Percentiles rank a stretch among this genome's conserved stretches.
Conservation (phyloP, 2,113 vertebrate genomes). For the Nycticorax nycticorax region DNA sequence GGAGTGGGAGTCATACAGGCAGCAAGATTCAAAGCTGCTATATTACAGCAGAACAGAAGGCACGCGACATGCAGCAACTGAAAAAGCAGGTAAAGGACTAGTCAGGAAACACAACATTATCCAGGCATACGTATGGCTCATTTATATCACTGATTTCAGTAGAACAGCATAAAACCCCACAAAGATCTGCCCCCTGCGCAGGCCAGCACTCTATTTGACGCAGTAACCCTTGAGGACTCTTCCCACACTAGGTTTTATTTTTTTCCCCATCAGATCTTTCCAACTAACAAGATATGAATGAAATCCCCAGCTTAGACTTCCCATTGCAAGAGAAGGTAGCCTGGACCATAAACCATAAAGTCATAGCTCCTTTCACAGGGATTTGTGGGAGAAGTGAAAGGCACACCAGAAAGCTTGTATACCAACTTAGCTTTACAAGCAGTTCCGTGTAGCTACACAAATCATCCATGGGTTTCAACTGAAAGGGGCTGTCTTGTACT, state of each 20-base stretch:
- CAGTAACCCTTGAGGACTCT: neutral
- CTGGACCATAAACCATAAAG: neutral
- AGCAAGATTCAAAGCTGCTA: neutral
- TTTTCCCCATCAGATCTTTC: neutral
- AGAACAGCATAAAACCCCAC: neutral
- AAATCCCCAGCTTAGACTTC: neutral
- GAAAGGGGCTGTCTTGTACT: neutral
- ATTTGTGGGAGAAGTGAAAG: neutral
- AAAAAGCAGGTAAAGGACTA: neutral
- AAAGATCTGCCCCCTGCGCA: neutral
- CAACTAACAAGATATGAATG: neutral
- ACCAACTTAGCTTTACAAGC: neutral
- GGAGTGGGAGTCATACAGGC: neutral
- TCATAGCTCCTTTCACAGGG: neutral
- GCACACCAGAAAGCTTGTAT: neutral
- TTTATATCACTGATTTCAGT: neutral
- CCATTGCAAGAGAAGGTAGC: neutral
- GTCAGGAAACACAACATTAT: neutral
- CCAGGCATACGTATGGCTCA: neutral
- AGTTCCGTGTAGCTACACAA: neutral
- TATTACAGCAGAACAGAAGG: neutral
- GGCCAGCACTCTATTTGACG: neutral
- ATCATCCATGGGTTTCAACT: neutral
- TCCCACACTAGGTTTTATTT: neutral
- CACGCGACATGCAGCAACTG: neutral